A percentile compares a stretch with the other conserved stretches of the same genome.
These are phyloP conservation scores for Sinodicranocentrus sp. DNA, from an alignment of 2,888 invertebrate genomes.

Conservation along the genomic window DNA sequence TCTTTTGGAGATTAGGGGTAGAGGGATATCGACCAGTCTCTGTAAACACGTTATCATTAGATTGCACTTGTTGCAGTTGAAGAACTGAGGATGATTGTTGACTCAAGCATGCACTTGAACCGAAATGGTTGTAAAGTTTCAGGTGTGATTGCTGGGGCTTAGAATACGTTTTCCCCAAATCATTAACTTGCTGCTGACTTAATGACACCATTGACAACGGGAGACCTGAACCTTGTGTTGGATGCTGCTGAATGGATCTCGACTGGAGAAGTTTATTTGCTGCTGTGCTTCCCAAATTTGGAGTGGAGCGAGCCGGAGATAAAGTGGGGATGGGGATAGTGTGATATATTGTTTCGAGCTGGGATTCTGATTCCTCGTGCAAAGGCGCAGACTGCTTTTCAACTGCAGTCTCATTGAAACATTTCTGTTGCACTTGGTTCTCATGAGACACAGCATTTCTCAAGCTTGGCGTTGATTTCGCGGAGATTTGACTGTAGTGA, in stretches of 20 bases:
- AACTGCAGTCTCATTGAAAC: conserved; percentile 32
- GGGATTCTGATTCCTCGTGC: background rate
- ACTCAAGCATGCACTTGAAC: conserved; percentile 51
- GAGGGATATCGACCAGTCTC: conserved; percentile 60
- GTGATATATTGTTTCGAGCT: conserved; percentile 54
- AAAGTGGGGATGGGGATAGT: conserved; percentile 65
- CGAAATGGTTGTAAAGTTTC: conserved; percentile 56
- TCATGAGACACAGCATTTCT: conserved; percentile 62
- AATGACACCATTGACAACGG: conserved; percentile 55
- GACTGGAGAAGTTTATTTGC: conserved; percentile 41
- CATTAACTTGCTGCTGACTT: conserved; percentile 45
- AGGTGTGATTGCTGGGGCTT: conserved; percentile 14
- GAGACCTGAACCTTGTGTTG: conserved; percentile 46
- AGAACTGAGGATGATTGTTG: conserved; percentile 41
- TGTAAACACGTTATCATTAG: conserved; percentile 57
- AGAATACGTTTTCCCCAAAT: conserved; percentile 50
- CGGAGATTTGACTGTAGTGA: conserved; percentile 60
- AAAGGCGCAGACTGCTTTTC: conserved; percentile 12
- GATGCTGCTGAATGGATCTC: conserved; percentile 38
- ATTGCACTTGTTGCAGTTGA: conserved; percentile 35
- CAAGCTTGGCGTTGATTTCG: conserved; percentile 73
- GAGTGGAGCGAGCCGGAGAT: conserved; percentile 79
- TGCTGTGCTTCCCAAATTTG: conserved; percentile 78
- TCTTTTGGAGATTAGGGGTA: conserved; percentile 60
- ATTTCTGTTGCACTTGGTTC: conserved; percentile 47